Evolutionary conservation across 2,888 invertebrate species (phyloP).

Genomic region (Sphaerophoria taeniata): DNA sequence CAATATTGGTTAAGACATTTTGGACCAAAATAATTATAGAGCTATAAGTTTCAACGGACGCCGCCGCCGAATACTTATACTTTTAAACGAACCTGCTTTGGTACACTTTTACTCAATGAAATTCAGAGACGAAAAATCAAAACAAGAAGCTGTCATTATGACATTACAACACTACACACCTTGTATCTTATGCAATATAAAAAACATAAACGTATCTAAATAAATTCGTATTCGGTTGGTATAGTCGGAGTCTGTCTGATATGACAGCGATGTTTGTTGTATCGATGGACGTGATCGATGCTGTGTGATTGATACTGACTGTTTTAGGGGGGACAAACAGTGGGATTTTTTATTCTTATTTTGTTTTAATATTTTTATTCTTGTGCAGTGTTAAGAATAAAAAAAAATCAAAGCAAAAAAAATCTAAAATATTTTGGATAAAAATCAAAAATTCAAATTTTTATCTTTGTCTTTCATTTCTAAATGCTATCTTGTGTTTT

Average conservation of each 20-base stretch:
- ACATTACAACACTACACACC: slow-evolving; percentile 62
- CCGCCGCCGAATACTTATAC: too few species aligned
- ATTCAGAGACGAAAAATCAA: slow-evolving; percentile 63
- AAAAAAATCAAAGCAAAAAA: too few species aligned
- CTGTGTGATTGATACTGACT: slow-evolving; percentile 13
- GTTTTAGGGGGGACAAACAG: slow-evolving; percentile 15
- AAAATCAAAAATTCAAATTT: too few species aligned
- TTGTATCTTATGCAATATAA: slow-evolving; percentile 59
- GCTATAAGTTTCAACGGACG: not conserved
- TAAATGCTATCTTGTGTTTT: too few species aligned
- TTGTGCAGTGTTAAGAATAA: too few species aligned
- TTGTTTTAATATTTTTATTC: too few species aligned
- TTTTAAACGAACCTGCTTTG: slow-evolving; percentile 8
- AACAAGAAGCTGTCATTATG: slow-evolving; percentile 71
- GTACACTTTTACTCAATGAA: slow-evolving; percentile 64
- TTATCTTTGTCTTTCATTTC: too few species aligned
- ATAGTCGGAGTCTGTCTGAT: not conserved
- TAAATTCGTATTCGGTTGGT: slow-evolving; percentile 34
- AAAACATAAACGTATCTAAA: not conserved
- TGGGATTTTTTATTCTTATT: not conserved
- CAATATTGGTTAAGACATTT: slow-evolving; percentile 63
- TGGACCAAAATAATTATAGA: slow-evolving; percentile 65
- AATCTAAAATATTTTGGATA: too few species aligned
- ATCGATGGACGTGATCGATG: slow-evolving; percentile 45
- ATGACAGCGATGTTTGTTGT: slow-evolving; percentile 13